phyloP scores from a whole-genome alignment of 2,113 vertebrate species.

The Epinephelus fuscoguttatus region DNA sequence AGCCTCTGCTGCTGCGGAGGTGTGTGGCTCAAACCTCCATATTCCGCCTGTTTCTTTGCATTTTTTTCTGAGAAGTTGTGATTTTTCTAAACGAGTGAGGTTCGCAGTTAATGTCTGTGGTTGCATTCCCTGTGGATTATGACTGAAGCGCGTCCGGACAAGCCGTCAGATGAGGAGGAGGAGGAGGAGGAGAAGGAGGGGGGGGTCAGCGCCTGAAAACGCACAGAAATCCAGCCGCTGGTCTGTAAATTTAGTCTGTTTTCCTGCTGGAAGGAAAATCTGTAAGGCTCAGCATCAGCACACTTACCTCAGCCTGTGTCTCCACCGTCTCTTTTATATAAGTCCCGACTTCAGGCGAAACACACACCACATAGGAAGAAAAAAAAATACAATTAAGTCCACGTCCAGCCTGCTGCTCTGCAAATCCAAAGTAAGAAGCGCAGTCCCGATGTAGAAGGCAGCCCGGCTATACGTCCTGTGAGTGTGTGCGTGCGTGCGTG shows the following conservation, averaged over 20 bases:
- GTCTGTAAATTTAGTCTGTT: not conserved
- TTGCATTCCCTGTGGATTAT: conserved; percentile 20
- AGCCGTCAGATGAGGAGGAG: not conserved
- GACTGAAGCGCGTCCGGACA: conserved; percentile 27
- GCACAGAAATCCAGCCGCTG: conserved; percentile 20
- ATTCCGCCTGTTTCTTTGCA: not conserved
- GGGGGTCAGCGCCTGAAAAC: conserved; percentile 11
- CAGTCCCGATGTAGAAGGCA: conserved; percentile 78
- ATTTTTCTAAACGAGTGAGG: not conserved
- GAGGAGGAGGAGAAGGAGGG: not conserved
- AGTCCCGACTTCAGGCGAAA: conserved; percentile 50
- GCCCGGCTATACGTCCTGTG: conserved; percentile 47
- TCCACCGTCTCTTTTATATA: conserved; percentile 7
- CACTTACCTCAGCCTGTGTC: conserved; percentile 65
- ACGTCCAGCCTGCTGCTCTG: conserved; percentile 36
- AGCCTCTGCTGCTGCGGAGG: not conserved
- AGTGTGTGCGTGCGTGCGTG: conserved; percentile 9
- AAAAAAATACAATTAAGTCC: conserved; percentile 60
- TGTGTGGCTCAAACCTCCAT: not conserved
- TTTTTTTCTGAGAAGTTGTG: not conserved
- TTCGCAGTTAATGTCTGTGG: not conserved
- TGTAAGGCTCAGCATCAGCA: not conserved
- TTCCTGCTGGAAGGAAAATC: not conserved
- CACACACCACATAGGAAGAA: not conserved
- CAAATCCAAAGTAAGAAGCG: conserved; percentile 70